Evolutionary conservation across 2,888 invertebrate genomes (phyloP), one percentile per base, ranked within the genome.

Genomic region (Heliconius sara): DNA sequence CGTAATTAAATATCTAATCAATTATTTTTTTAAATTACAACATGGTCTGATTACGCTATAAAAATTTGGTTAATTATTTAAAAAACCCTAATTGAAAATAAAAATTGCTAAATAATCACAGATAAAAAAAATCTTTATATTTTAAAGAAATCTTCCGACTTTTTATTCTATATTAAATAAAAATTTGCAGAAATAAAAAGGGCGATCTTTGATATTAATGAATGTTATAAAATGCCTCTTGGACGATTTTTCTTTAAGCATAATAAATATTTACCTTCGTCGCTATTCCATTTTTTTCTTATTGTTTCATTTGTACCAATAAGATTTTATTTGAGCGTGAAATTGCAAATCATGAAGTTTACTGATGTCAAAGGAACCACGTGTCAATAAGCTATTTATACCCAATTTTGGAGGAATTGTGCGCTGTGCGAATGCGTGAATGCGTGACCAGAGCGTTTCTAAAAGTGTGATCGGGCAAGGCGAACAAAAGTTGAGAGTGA

Each of bases 201-300:
- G 16, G 27, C 43, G 75, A 39, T 47, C 65, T 75, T 75, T 75
- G 43, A 75, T 75, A 75, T 65, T 75, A 75, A 75, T 75, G 63
- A 75, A 75, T 66, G 75, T 65, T 75, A 19, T 75, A 75, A 75
- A 75, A 75, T 65, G 47, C 75, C 30, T 65, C 47, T 65, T 43
- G 43, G 47, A 43, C 47, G 75, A 27, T 75, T 65, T 75, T 75
- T 65, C 63, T 66, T 75, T 63, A 25, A 75, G 43, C 75, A 75
- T 63, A 65, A 75, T 75, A 75, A 75, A 75, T 65, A 75, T 75
- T 75, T 75, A 65, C 75, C 74, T 75, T 75, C 22, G 75, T 27
- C 65, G 65, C 75, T 39, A 22, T 75, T 75, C 22, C 43, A 25
- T 65, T 74, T 74, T 39, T 10, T 43, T 65, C 19, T 65, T 63